Conservation (phyloP, 2,888 invertebrate species). For the Chironomus tentans region DNA sequence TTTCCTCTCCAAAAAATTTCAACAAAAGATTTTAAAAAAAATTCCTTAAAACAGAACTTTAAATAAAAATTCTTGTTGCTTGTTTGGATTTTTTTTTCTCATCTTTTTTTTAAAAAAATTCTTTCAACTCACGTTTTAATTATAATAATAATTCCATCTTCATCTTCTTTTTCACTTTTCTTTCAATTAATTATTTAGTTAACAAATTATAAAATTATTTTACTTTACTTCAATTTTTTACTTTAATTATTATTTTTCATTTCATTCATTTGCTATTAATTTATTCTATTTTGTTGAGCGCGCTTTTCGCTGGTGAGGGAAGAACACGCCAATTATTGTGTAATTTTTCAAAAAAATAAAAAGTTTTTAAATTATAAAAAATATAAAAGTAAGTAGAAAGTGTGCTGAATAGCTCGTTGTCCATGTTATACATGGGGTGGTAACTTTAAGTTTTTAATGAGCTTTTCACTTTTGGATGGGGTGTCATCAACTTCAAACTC, state of each 20-base stretch:
- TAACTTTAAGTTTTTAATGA: not conserved
- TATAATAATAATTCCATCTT: not conserved
- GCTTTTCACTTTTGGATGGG: too few species aligned
- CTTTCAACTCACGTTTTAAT: too few species aligned
- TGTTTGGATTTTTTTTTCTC: not conserved
- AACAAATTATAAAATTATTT: slow-evolving; percentile 25
- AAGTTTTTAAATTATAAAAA: not conserved
- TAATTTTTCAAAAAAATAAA: not conserved
- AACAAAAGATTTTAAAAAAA: not conserved
- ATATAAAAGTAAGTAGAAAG: not conserved
- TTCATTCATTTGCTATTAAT: slow-evolving; percentile 27
- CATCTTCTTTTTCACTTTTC: not conserved
- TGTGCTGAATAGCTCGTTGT: not conserved
- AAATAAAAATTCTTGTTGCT: not conserved
- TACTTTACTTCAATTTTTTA: not conserved
- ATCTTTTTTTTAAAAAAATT: not conserved
- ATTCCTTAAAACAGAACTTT: not conserved
- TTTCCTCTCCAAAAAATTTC: not conserved
- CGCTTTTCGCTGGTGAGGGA: not conserved
- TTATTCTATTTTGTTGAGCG: slow-evolving; percentile 24
- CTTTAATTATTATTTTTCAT: slow-evolving; percentile 27
- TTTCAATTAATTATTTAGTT: slow-evolving; percentile 23
- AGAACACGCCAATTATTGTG: too few species aligned
- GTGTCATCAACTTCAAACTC: too few species aligned
- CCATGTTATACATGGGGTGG: not conserved